Base-by-base conservation (phyloP, 2,888 invertebrate species). In the Aphrophora alni region DNA sequence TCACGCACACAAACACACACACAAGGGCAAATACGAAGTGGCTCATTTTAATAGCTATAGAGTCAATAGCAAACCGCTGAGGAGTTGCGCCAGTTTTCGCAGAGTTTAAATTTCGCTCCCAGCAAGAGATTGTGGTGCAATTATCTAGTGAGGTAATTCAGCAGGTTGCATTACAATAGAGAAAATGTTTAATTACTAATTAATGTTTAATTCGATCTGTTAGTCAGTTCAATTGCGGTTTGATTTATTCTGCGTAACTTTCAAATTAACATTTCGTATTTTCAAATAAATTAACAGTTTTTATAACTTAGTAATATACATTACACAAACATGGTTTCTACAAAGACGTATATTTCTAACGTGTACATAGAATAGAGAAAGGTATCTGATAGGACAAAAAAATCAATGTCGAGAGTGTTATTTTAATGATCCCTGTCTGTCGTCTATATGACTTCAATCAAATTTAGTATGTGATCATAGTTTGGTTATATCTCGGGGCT, bases 1-100 rank as follows among this genome's bases (percentile, higher is more conserved):
- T 69, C 44, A 44, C 70, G 51, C 77, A 26, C 71, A n/a, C 78
- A 25, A 44, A 38, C 38, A n/a, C 44, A 33, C 77, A 38, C 77
- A 38, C 77, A 27, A 17, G 27, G 8, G 28, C 69, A 69, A 68
- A 77, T 25, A 14, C 33, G 26, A 14, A 70, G 59, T 59, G 21
- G 59, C 59, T 59, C 59, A 59, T 59, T 59, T 59, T 59, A 59
- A 59, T 59, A 59, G 59, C 59, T 59, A 59, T 59, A 59, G 59
- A 59, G 59, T 59, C 59, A 59, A 59, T 59, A 59, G 59, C 59
- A 59, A 59, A 59, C 59, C 59, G 59, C 59, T 59, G 59, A 21
- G 59, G 21, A 59, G 59, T 59, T n/a, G 21, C 0, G 59, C 4
- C 1, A 14, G 59, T 59, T 59, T 44, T 59, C 12, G 21, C 59